Conservation (phyloP, 2,797 vertebrate species). For the Erpetoichthys calabaricus region DNA sequence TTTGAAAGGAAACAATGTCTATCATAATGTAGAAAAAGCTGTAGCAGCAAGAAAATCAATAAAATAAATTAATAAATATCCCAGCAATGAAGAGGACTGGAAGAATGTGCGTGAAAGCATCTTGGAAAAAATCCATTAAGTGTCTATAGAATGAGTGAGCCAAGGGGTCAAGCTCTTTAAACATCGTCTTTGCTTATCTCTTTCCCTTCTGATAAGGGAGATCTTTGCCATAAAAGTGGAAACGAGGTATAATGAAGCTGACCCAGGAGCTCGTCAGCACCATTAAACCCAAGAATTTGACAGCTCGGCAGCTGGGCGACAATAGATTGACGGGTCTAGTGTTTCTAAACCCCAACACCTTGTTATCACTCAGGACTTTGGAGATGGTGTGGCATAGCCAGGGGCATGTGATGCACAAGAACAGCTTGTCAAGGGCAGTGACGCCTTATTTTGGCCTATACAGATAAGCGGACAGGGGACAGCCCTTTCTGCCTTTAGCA, state of each 20-base stretch:
- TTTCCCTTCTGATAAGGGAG: constrained; percentile 26
- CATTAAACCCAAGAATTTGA: constrained; percentile 54
- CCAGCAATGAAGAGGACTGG: constrained; percentile 48
- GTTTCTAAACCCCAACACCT: constrained; percentile 70
- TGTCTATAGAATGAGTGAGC: constrained; percentile 7
- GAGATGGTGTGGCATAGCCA: constrained; percentile 33
- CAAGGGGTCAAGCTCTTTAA: constrained; percentile 18
- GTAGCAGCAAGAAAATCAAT: constrained; percentile 54
- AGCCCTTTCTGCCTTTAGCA: too few species aligned
- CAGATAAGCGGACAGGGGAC: too few species aligned
- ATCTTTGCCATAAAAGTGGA: constrained; percentile 41
- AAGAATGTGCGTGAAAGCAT: neutral
- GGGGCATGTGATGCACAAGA: constrained; percentile 42
- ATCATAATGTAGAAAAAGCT: too few species aligned
- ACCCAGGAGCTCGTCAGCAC: constrained; percentile 32
- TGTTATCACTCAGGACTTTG: constrained; percentile 53
- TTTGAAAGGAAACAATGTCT: too few species aligned
- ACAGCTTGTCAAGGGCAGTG: neutral
- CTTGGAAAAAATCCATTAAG: too few species aligned
- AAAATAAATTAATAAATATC: constrained; percentile 96
- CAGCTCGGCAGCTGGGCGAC: constrained; percentile 41
- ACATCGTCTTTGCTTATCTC: constrained; percentile 28
- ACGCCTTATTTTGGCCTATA: neutral
- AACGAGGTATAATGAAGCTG: constrained; percentile 17
- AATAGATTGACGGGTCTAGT: constrained; percentile 47